Percentiles rank a stretch among this genome's conserved stretches.
Evolutionary conservation across 2,797 vertebrate genomes (phyloP).

Genomic region (Sebastes taczanowskii): DNA sequence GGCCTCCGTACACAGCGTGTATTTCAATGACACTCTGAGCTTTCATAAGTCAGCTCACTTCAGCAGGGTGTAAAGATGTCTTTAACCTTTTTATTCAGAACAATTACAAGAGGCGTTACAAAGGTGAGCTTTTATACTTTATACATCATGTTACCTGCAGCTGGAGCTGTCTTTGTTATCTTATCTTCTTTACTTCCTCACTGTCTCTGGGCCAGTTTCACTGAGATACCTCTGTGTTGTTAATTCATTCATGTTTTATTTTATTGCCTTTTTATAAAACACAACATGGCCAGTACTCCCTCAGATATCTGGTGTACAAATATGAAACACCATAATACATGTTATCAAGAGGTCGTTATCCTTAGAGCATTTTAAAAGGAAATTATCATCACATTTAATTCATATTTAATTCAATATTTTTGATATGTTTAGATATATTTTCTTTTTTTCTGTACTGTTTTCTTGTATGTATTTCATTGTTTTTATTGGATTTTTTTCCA

Average conservation of each 20-base stretch:
- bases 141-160: neutral
- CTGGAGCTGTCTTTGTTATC: neutral
- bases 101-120: constrained; percentile 50
- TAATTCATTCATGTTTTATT: neutral
- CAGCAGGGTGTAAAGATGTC: constrained; percentile 61
- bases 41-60: constrained; percentile 24
- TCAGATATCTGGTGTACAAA: no score
- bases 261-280: no score
- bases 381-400: no score
- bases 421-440: no score
- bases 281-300: no score
- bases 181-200: neutral
- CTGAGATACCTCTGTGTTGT: neutral
- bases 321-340: no score
- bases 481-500: no score
- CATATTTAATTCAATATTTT: no score
- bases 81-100: constrained; percentile 63
- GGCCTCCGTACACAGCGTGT: constrained; percentile 70
- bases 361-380: no score
- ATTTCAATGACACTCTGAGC: constrained; percentile 76
- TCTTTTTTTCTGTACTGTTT: no score
- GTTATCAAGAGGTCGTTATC: no score
- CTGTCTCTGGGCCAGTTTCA: neutral
- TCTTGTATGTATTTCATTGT: no score
- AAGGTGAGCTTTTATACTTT: constrained; percentile 60